These are phyloP conservation scores for Fabriciana adippe DNA, from an alignment of 2,888 invertebrate genomes.

Conservation along the genomic window DNA sequence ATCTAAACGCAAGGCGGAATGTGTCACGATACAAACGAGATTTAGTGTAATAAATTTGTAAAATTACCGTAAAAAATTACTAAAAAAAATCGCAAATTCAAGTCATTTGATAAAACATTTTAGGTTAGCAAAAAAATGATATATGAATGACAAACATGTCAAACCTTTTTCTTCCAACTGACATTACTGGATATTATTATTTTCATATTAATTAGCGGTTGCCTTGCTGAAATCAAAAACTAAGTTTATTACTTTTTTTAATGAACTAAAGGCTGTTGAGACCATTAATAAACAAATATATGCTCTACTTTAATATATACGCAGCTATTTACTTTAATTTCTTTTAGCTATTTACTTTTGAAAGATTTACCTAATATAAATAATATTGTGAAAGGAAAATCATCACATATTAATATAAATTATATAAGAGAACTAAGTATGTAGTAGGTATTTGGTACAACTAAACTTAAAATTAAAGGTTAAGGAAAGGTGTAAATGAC, in stretches of 20 bases:
- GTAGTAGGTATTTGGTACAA: no score
- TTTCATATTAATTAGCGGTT: conserved; percentile 76
- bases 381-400: no score
- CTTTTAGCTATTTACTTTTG: neutral
- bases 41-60: conserved; percentile 75
- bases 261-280: conserved; percentile 18
- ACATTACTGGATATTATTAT: conserved; percentile 77
- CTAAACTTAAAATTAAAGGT: no score
- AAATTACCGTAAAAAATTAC: conserved; percentile 75
- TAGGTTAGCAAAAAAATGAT: conserved; percentile 82
- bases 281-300: neutral
- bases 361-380: no score
- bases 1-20: conserved; percentile 57
- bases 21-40: conserved; percentile 75
- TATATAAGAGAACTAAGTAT: no score
- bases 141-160: conserved; percentile 78
- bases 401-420: no score
- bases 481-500: no score
- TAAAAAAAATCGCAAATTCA: conserved; percentile 73
- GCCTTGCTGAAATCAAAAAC: conserved; percentile 67
- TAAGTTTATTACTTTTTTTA: conserved; percentile 18
- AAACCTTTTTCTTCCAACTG: conserved; percentile 81
- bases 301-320: neutral
- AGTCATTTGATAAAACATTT: conserved; percentile 82
- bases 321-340: neutral